Base-by-base conservation (phyloP, 2,888 invertebrate genomes). In the Leptopterna dolabrata region DNA sequence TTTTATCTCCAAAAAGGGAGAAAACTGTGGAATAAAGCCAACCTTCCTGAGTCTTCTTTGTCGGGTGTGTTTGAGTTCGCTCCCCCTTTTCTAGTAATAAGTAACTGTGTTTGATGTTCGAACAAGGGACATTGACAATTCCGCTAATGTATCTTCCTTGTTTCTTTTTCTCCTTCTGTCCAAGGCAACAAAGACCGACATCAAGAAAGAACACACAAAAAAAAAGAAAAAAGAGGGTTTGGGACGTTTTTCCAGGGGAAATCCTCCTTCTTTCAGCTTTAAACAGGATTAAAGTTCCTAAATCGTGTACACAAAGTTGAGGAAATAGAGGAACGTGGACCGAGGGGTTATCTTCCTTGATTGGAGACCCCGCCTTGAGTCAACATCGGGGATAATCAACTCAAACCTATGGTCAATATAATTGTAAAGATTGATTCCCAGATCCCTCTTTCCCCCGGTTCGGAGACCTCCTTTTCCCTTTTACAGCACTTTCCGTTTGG, bases 31-130 rank as follows among this genome's bases (percentile, higher is more conserved):
- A 63, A 24, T 24, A 63, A 63, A 63, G 47, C 24, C 63, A 63
- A 36, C 36, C 36, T 73, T 36, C 47, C 43, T 19, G 45, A 27
- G 45, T 27, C 27, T 83, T 83, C 73, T 73, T 70, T 83, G 83
- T 85, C 85, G 85, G 73, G 73, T 76, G 85, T 81, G 81, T 85
- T 85, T 85, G 85, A 73, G 73, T 85, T 73, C 16, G 16, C 11
- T 29, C 27, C 55, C 30, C 70, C 80, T 51, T 29, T n/a, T 71
- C 71, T 76, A 73, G 85, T 85, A 85, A 85, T 85, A 85, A 85
- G 85, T 85, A 85, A 85, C 85, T 73, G 45, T 85, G 85, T 85
- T 85, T 85, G 85, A 85, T 85, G 85, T 85, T 85, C 85, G 70
- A 83, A 70, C 83, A 70, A 70, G 83, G 83, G 63, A 43, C 83